Base-by-base conservation (phyloP, 1,140 invertebrate species). In the Polypedilum vanderplanki region DNA sequence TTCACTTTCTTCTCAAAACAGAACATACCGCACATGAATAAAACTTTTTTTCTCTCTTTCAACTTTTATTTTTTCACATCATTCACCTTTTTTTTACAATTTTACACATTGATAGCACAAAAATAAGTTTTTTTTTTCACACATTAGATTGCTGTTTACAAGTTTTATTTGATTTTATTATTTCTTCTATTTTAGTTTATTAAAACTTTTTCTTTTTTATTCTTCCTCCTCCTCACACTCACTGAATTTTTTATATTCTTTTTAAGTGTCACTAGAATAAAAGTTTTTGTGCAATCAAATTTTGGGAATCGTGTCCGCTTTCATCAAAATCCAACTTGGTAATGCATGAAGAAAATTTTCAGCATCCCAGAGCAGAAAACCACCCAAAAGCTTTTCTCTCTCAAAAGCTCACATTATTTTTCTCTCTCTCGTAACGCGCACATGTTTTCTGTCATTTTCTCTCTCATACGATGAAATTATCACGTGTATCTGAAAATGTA, bases 221-320 rank as follows among this genome's bases (percentile, higher is more conserved):
- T 15, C 15, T 9, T 46, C 41, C 41, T 46, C 8, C n/a, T n/a
- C n/a, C 8, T 57, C 0, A 12, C 8, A 15, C 46, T n/a, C 46
- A 57, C 46, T n/a, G 15, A 57, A 57, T 57, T 57, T n/a, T n/a
- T 57, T 57, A n/a, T n/a, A 57, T 57, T 15, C 46, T 57, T 57
- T 57, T 57, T 57, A 12, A 12, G 15, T 4, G 12, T n/a, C 46
- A 57, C 46, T 12, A 12, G 15, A n/a, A 57, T n/a, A 57, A 46
- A 57, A 57, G 46, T 57, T 57, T 46, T 57, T 57, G 46, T 57
- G 46, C 12, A 57, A 57, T n/a, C 12, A 57, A 12, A n/a, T 57
- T 57, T 57, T 15, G 4, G 12, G 46, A 33, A 33, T 33, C 24
- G 24, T 57, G 46, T 57, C 46, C 46, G 46, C n/a, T 57, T 57